Conservation (phyloP, 2,888 invertebrate genomes). For the Caenorhabditis doughertyi region DNA sequence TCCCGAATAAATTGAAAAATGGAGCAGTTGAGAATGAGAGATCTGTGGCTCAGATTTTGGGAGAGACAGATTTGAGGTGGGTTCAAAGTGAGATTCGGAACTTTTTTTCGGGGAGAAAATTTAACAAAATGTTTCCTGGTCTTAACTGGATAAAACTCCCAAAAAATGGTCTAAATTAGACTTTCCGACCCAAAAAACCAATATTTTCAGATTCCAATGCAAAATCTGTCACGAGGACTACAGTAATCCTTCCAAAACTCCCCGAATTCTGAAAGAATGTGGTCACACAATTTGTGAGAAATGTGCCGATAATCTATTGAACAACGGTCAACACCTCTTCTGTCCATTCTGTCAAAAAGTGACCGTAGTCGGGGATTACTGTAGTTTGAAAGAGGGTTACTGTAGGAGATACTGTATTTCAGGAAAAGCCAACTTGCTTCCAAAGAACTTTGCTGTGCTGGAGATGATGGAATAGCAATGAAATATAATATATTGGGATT, state of each 20-base stretch:
- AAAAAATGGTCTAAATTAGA: too few species aligned
- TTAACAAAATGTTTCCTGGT: too few species aligned
- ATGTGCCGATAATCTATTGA: not conserved
- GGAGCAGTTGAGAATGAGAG: too few species aligned
- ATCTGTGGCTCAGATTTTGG: too few species aligned
- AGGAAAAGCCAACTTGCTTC: not conserved
- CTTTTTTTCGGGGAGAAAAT: too few species aligned
- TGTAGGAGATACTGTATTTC: not conserved
- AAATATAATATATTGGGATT: too few species aligned
- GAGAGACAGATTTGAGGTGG: too few species aligned
- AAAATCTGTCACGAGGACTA: not conserved
- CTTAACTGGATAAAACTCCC: too few species aligned
- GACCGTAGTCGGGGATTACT: constrained; percentile 7
- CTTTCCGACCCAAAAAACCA: not conserved
- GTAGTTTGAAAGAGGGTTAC: too few species aligned
- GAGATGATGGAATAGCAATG: not conserved
- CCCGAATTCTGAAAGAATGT: constrained; percentile 11
- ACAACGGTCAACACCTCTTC: not conserved
- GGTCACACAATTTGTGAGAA: constrained; percentile 6
- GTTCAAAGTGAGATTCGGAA: too few species aligned
- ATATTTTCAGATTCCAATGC: constrained; percentile 1
- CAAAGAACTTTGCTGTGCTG: not conserved
- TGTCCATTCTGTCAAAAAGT: constrained; percentile 12
- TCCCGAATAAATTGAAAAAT: too few species aligned
- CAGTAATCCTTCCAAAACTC: not conserved